Evolutionary conservation across 2,797 vertebrate genomes (phyloP), one percentile per base, ranked within the genome.

Genomic region (Rhabdophis nuchalis): DNA sequence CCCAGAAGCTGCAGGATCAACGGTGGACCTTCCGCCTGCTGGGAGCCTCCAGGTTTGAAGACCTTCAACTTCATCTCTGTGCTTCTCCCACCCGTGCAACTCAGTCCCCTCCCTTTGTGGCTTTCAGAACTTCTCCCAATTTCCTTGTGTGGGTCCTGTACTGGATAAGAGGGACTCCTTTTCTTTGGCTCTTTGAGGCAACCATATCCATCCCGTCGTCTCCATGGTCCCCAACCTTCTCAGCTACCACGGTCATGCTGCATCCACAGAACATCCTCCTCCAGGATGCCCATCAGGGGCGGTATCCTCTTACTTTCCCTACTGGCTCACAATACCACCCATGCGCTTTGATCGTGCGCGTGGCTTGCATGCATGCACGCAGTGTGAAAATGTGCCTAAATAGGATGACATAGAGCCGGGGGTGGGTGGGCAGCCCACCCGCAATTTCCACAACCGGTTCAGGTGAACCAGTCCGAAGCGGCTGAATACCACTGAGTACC

Each of bases 21-120:
- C 97, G 87, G 90, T 98, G 98, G 96, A 97, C 95, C 86, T 98
- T 98, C 96, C 97, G 98, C n/a, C 96, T 98, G 91, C 96, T 99
- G 92, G 97, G 97, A 60, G 97, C 97, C 11, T 98, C 98, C 96
- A 98, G 98, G 98, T 99, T 97, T n/a, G 88, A 29, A 64, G 16
- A 29, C 13, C 0, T 3, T 10, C 8, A 18, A 56, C 23, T 14
- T 41, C 64, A 10, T n/a, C 20, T 29, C 60, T n/a, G 23, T 8
- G 2, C 20, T 85, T 85, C 25, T 58, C 25, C 16, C 27, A 16
- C 46, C 85, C 1, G 4, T 53, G 8, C 20, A 13, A 0, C 10
- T 54, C n/a, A 16, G 41, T 18, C 29, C 20, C 41, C 13, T n/a
- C 46, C 41, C 54, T 27, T 32, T 3, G 68, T 54, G 27, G 20